phyloP scores from a whole-genome alignment of 2,113 vertebrate species.

The Lophochroa leadbeateri region DNA sequence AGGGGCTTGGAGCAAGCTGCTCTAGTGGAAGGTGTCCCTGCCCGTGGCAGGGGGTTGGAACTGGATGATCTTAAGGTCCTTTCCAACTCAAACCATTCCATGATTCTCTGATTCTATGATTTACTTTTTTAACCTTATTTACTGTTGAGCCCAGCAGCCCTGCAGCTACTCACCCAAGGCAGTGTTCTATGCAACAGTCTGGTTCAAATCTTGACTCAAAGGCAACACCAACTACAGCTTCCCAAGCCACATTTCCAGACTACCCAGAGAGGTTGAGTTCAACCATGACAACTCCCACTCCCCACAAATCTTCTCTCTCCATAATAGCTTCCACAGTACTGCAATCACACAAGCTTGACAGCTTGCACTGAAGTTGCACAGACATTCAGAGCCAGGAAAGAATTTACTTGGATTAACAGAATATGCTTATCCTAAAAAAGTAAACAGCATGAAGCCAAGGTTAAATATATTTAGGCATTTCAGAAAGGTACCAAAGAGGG shows the following conservation, averaged over 20 bases:
- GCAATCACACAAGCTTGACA: neutral
- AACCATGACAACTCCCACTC: neutral
- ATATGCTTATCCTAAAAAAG: neutral
- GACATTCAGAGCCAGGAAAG: neutral
- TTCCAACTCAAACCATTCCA: neutral
- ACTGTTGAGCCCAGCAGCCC: neutral
- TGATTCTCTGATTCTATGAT: neutral
- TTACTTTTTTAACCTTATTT: neutral
- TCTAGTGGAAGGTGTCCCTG: neutral
- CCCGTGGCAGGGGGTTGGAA: neutral
- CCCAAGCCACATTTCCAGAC: neutral
- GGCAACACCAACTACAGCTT: neutral
- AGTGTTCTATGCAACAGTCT: neutral
- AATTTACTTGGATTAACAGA: constrained; percentile 1
- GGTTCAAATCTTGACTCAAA: neutral
- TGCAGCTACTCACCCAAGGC: neutral
- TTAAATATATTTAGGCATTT: neutral
- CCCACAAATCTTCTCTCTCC: neutral
- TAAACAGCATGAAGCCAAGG: neutral
- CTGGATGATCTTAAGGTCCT: neutral
- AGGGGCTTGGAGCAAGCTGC: too few species aligned
- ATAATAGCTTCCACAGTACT: neutral
- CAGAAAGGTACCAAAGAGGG: neutral
- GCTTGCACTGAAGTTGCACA: neutral
- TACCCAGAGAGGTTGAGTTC: neutral